Percentiles rank a stretch among this genome's conserved stretches.
These are phyloP conservation scores for Drosophila falleni DNA, from an alignment of 2,888 invertebrate genomes.

Conservation along the genomic window DNA sequence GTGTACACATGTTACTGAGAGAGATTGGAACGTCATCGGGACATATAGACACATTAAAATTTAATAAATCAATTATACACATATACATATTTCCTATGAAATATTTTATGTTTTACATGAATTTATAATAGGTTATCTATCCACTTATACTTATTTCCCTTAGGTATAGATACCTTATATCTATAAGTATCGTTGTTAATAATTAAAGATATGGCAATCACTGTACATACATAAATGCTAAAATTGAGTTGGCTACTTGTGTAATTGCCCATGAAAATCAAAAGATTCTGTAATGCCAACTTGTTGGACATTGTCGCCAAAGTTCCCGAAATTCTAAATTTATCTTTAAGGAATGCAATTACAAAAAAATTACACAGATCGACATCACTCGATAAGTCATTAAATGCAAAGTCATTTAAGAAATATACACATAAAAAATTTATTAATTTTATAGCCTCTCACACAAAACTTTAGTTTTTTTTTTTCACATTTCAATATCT, in stretches of 20 bases:
- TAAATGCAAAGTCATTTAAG: background rate
- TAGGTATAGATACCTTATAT: background rate
- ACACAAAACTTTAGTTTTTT: no score
- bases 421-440: background rate
- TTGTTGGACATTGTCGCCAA: slow-evolving; percentile 14
- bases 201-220: background rate
- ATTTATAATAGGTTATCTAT: no score
- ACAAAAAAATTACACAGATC: background rate
- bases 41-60: no score
- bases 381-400: background rate
- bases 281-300: slow-evolving; percentile 17
- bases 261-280: slow-evolving; percentile 6
- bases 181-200: background rate
- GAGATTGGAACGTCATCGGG: background rate
- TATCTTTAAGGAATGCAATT: background rate
- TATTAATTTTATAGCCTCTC: background rate
- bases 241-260: background rate
- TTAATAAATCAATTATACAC: no score
- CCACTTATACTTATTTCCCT: no score
- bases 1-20: background rate
- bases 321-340: background rate
- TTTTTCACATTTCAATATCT: no score
- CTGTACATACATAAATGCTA: background rate
- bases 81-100: no score
- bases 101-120: no score